phyloP scores from a whole-genome alignment of 1,140 invertebrate species.

The Aculops lycopersici region DNA sequence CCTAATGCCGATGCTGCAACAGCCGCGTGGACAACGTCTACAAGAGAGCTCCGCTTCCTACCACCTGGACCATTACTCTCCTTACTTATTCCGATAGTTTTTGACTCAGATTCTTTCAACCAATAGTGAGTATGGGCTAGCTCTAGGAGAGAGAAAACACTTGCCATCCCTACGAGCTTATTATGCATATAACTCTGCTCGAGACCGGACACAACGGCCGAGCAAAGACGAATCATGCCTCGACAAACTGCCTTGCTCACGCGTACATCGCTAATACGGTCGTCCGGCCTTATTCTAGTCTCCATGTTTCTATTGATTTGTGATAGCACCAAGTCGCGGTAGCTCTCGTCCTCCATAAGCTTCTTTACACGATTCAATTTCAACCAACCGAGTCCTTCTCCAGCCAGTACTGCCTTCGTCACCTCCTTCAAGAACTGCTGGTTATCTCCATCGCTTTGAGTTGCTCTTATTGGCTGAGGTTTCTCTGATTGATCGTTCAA shows the following conservation, averaged over 20 bases:
- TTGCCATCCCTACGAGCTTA: conserved; percentile 81
- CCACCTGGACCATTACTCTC: too few relatives aligned
- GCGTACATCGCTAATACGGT: conserved; percentile 87
- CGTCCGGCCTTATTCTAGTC: conserved; percentile 64
- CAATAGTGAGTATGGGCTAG: conserved; percentile 95
- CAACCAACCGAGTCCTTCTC: conserved; percentile 85
- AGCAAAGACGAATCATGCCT: conserved; percentile 69
- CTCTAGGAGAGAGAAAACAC: conserved; percentile 60
- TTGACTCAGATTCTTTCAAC: too few relatives aligned
- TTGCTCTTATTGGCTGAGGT: neutral
- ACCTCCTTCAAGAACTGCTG: conserved; percentile 32
- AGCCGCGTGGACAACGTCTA: too few relatives aligned
- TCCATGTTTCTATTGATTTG: conserved; percentile 78
- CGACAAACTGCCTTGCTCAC: conserved; percentile 65
- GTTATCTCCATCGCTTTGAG: conserved; percentile 21
- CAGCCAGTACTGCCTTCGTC: conserved; percentile 57
- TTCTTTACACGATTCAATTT: conserved; percentile 74
- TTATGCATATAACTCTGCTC: conserved; percentile 72
- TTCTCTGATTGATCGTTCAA: neutral
- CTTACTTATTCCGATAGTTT: too few relatives aligned
- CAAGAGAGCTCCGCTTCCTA: too few relatives aligned
- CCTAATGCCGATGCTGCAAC: too few relatives aligned
- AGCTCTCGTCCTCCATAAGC: conserved; percentile 94
- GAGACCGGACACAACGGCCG: conserved; percentile 54
- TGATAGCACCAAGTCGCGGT: conserved; percentile 72